Evolutionary conservation across 2,797 vertebrate genomes (phyloP).

Genomic region (Furcifer pardalis): DNA sequence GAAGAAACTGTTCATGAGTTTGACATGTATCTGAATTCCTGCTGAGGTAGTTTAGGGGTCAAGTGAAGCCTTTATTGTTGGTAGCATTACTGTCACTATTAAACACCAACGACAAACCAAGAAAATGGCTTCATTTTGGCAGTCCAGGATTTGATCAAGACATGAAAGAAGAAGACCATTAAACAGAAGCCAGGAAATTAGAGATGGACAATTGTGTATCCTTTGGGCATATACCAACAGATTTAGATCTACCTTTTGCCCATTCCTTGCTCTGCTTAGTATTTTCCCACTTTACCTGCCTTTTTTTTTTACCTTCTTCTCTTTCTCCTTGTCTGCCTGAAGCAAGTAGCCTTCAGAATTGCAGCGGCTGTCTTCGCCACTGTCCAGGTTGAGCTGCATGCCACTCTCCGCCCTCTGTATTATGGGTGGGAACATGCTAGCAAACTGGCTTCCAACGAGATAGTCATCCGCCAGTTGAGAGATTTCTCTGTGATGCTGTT

Average conservation of each 20-base stretch:
- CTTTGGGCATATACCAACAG: fast-evolving
- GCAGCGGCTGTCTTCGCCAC: conserved; percentile 57
- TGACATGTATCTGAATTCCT: no score
- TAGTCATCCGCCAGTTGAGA: conserved; percentile 46
- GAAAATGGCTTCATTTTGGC: no score
- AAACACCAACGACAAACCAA: no score
- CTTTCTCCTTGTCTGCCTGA: conserved; percentile 77
- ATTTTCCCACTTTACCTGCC: conserved; percentile 75
- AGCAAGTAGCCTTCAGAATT: conserved; percentile 79
- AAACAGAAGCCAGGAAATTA: background rate
- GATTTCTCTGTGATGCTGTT: conserved; percentile 56
- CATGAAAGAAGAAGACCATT: no score
- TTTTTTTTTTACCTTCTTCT: conserved; percentile 62
- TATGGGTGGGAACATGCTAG: conserved; percentile 78
- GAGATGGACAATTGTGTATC: no score
- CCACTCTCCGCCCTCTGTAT: conserved; percentile 47
- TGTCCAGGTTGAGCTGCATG: conserved; percentile 40
- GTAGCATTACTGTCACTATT: background rate
- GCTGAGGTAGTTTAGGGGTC: background rate
- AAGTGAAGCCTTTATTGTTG: background rate
- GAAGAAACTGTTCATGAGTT: conserved; percentile 71
- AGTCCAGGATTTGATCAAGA: no score
- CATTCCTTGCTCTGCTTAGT: no score
- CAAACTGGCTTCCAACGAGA: conserved; percentile 31
- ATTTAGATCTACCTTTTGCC: background rate